phyloP scores from a whole-genome alignment of 2,888 invertebrate species.

The Drosophila koepferae region DNA sequence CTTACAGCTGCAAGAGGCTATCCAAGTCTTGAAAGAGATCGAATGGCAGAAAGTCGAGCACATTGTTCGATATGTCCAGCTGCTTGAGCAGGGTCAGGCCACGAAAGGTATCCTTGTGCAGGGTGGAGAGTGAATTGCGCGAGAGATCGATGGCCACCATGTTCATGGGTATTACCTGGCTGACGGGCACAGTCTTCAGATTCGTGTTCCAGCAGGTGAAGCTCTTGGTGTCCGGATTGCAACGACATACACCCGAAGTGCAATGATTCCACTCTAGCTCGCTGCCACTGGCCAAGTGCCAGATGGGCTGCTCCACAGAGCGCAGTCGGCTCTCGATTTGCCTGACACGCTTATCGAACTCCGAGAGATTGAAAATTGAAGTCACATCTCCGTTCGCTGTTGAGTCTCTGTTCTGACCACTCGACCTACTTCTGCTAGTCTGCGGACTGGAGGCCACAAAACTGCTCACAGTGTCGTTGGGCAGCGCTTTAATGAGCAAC shows the following conservation, averaged over 20 bases:
- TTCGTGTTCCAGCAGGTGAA: conserved; percentile 88
- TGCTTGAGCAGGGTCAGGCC: conserved; percentile 87
- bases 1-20: conserved; percentile 87
- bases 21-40: conserved; percentile 87
- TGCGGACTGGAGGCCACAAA: conserved; percentile 8
- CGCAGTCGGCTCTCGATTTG: conserved; percentile 87
- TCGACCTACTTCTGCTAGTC: not conserved
- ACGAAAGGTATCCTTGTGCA: conserved; percentile 88
- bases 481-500: conserved; percentile 66
- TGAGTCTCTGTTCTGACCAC: not conserved
- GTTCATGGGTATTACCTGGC: conserved; percentile 88
- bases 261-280: conserved; percentile 87
- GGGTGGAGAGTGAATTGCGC: conserved; percentile 88
- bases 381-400: conserved; percentile 22
- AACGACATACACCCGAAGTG: conserved; percentile 88
- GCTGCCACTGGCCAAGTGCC: conserved; percentile 86
- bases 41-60: conserved; percentile 87
- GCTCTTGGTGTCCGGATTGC: conserved; percentile 88
- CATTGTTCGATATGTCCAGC: conserved; percentile 89
- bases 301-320: conserved; percentile 89
- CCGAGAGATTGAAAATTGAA: conserved; percentile 63
- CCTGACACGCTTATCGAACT: conserved; percentile 82
- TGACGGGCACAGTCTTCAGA: conserved; percentile 86
- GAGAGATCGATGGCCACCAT: conserved; percentile 88
- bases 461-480: conserved; percentile 32